Evolutionary conservation across 64 coral and sea anemone genomes (phyloP).

Genomic region (Orbicella faveolata): DNA sequence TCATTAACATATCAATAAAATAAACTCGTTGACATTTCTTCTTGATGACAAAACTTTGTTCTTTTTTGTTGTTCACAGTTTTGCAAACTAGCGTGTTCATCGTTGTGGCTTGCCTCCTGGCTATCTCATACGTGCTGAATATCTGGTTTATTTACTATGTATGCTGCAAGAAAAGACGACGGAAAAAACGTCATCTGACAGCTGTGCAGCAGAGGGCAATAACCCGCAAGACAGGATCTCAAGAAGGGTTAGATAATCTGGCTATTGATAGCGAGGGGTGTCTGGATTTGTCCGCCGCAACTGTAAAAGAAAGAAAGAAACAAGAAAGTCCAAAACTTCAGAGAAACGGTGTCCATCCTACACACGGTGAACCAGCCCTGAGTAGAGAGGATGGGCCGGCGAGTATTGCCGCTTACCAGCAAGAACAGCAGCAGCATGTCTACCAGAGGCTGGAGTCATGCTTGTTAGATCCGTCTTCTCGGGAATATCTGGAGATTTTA

Average conservation of each 20-base stretch:
- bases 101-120: background rate
- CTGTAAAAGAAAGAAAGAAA: background rate
- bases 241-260: background rate
- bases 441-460: conserved; percentile 19
- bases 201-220: background rate
- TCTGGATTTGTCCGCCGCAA: background rate
- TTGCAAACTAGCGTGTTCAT: background rate
- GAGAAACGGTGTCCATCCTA: background rate
- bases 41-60: background rate
- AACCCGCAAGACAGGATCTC: background rate
- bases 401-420: background rate
- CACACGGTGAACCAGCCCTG: background rate
- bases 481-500: background rate
- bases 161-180: conserved; percentile 4
- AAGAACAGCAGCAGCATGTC: conserved; percentile 2
- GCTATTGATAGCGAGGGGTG: background rate
- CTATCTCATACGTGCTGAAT: background rate
- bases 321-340: background rate
- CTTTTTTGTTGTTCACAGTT: background rate
- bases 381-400: background rate
- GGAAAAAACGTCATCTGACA: conserved; percentile 14
- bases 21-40: too few relatives aligned
- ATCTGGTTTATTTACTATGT: conserved; percentile 22
- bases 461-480: background rate
- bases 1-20: too few relatives aligned